phyloP scores from a whole-genome alignment of 2,888 invertebrate genomes.

The Philaethria dido region DNA sequence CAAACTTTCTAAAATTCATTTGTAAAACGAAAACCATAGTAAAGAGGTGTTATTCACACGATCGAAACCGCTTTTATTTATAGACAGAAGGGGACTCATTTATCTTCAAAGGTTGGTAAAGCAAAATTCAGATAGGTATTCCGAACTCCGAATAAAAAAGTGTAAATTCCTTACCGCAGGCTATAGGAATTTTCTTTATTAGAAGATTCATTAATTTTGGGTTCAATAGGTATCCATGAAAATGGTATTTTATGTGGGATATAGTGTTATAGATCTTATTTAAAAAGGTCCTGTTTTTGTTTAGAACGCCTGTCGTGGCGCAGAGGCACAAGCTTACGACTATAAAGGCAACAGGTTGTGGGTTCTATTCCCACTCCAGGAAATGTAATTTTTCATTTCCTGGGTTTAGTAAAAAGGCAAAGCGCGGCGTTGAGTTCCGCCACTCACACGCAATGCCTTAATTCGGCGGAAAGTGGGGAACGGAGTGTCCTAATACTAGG shows the following conservation, averaged over 20 bases:
- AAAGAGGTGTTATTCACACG: conserved; percentile 7
- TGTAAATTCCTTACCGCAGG: conserved; percentile 31
- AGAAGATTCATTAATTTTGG: conserved; percentile 38
- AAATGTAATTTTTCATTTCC: too few species aligned
- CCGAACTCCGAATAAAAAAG: conserved; percentile 26
- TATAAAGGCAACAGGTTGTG: too few species aligned
- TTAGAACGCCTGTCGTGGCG: too few species aligned
- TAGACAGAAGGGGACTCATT: conserved; percentile 25
- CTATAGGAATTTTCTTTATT: conserved; percentile 40
- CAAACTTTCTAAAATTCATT: background rate
- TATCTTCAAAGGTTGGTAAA: conserved; percentile 7
- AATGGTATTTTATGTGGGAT: conserved; percentile 1
- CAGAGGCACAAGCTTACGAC: too few species aligned
- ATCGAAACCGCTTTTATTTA: conserved; percentile 30
- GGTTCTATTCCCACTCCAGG: too few species aligned
- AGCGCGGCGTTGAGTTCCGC: too few species aligned
- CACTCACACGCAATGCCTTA: too few species aligned
- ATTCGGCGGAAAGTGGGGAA: too few species aligned
- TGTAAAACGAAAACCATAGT: background rate
- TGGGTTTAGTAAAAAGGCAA: too few species aligned
- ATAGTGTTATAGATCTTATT: background rate
- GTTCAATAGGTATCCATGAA: conserved; percentile 13
- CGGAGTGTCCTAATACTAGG: too few species aligned
- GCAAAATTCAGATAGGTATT: background rate
- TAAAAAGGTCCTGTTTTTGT: too few species aligned